Evolutionary conservation across 1,140 invertebrate genomes (phyloP).

Genomic region (Scylla paramamosain): DNA sequence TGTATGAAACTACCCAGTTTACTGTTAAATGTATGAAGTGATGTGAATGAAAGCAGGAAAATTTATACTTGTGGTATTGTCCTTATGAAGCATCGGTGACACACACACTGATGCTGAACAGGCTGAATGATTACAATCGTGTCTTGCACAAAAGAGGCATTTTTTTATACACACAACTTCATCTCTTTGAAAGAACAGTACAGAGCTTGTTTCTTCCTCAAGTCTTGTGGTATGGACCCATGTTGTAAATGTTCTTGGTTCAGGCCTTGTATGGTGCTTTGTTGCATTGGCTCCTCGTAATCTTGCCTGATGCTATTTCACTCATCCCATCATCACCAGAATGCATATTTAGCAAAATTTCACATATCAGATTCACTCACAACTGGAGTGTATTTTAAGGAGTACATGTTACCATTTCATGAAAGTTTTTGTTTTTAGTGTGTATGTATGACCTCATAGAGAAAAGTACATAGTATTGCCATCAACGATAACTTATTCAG

Average conservation of each 20-base stretch:
- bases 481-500: not conserved
- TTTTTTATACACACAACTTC: too few relatives aligned
- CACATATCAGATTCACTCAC: slow-evolving; percentile 21
- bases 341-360: not conserved
- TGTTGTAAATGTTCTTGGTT: not conserved
- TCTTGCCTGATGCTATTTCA: too few relatives aligned
- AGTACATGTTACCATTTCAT: not conserved
- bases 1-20: not conserved
- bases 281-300: not conserved
- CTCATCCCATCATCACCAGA: not conserved
- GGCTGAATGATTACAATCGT: too few relatives aligned
- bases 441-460: not conserved
- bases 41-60: not conserved
- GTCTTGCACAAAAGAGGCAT: too few relatives aligned
- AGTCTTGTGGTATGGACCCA: not conserved
- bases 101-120: too few relatives aligned
- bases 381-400: not conserved
- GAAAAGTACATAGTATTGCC: not conserved
- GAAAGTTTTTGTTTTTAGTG: not conserved
- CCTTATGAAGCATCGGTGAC: not conserved
- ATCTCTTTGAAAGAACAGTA: not conserved
- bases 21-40: not conserved
- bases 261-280: not conserved
- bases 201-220: not conserved
- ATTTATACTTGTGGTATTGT: not conserved